Conservation (phyloP, 2,113 vertebrate genomes). For the Panthera tigris region DNA sequence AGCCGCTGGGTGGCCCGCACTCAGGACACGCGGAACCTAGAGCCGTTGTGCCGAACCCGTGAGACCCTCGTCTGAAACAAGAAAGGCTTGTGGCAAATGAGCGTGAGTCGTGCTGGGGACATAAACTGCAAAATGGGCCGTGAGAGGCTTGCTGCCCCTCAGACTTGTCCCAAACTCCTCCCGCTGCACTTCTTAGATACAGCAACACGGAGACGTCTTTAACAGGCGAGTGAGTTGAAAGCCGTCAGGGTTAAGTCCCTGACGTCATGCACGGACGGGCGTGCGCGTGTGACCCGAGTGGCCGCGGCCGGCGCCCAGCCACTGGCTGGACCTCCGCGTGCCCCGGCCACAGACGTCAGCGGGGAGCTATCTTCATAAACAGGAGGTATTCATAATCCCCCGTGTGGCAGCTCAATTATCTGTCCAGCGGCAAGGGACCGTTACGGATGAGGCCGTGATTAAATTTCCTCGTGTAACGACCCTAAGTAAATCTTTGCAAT, state of each 20-base stretch:
- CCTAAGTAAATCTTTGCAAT: slow-evolving; percentile 96
- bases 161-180: accelerated
- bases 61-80: background rate
- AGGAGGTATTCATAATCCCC: slow-evolving; percentile 90
- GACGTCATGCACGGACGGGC: accelerated
- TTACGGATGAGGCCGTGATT: slow-evolving; percentile 89
- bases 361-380: slow-evolving; percentile 86
- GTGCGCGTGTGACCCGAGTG: accelerated
- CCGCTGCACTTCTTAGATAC: background rate
- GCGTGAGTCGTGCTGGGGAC: background rate
- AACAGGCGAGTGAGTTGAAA: background rate
- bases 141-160: accelerated
- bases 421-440: slow-evolving; percentile 78
- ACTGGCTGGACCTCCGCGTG: accelerated
- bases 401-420: slow-evolving; percentile 85
- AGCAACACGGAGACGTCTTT: background rate
- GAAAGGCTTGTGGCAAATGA: accelerated
- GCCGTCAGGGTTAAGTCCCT: accelerated
- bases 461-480: slow-evolving; percentile 92
- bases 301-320: accelerated
- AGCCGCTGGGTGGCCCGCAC: accelerated
- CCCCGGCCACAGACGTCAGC: background rate
- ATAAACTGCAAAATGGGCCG: accelerated
- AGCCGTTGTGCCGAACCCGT: accelerated
- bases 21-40: background rate